Conservation (phyloP, 2,888 invertebrate species). For the Biston betularia region DNA sequence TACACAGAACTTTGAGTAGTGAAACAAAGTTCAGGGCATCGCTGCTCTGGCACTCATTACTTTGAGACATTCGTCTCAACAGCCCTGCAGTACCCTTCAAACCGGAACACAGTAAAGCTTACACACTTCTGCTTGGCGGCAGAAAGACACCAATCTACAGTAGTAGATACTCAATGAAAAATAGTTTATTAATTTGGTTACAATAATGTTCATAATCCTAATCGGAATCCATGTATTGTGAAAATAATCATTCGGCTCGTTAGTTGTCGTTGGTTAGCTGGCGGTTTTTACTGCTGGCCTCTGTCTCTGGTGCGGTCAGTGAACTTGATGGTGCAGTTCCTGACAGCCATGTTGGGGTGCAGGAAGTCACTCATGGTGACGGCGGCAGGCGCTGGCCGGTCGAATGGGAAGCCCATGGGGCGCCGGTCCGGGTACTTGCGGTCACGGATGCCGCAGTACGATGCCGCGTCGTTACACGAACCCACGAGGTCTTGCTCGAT, state of each 20-base stretch:
- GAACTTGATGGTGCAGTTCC: constrained; percentile 87
- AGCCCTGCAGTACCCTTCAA: no score
- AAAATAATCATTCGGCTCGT: not conserved
- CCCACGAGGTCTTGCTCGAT: constrained; percentile 84
- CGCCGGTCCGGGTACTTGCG: constrained; percentile 88
- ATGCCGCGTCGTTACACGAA: constrained; percentile 87
- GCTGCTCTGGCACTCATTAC: no score
- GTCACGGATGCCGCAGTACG: constrained; percentile 90
- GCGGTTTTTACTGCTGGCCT: constrained; percentile 11
- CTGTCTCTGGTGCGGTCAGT: constrained; percentile 80
- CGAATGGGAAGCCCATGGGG: constrained; percentile 92
- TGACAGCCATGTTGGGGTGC: constrained; percentile 90
- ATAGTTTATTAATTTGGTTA: no score
- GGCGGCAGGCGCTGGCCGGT: constrained; percentile 88
- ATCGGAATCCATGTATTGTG: no score
- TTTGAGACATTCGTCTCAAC: no score
- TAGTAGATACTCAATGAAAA: no score
- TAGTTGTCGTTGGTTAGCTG: not conserved
- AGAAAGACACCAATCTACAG: no score
- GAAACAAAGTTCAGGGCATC: no score
- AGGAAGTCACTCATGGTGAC: constrained; percentile 88
- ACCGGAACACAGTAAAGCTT: no score
- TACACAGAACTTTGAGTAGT: no score
- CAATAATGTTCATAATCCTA: no score
- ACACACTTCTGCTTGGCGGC: no score